phyloP scores from a whole-genome alignment of 2,888 invertebrate species.

The Sialis fuliginosa region DNA sequence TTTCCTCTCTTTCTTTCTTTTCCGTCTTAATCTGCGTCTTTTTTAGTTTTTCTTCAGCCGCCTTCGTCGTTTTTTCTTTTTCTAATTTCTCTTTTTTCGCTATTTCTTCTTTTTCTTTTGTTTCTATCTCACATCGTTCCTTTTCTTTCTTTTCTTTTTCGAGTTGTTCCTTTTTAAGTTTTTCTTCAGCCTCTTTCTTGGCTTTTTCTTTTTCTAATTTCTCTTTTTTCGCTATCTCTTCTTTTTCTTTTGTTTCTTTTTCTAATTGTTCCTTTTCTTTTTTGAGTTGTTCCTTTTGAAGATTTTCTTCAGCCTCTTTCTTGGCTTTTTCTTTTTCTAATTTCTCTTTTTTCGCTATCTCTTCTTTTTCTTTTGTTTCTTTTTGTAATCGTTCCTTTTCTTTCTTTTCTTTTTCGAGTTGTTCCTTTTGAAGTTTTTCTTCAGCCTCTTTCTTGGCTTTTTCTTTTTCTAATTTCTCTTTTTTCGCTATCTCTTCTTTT shows the following conservation, averaged over 20 bases:
- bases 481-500: too few relatives aligned
- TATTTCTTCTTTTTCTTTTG: slow-evolving; percentile 11
- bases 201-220: slow-evolving; percentile 3
- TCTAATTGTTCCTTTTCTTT: slow-evolving; percentile 5
- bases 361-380: not conserved
- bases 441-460: not conserved
- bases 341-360: too few relatives aligned
- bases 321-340: slow-evolving; percentile 1
- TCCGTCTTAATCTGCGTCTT: not conserved
- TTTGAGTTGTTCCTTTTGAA: slow-evolving; percentile 7
- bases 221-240: not conserved
- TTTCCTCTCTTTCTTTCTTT: slow-evolving; percentile 8
- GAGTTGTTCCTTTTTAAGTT: slow-evolving; percentile 7
- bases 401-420: not conserved
- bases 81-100: slow-evolving; percentile 4
- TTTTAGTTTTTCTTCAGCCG: too few relatives aligned
- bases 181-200: slow-evolving; percentile 14
- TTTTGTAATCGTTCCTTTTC: not conserved
- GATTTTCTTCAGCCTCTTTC: not conserved
- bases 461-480: slow-evolving; percentile 3
- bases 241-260: slow-evolving; percentile 4
- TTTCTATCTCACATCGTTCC: slow-evolving; percentile 12
- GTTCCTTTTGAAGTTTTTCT: slow-evolving; percentile 1
- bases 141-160: slow-evolving; percentile 6
- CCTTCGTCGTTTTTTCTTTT: too few relatives aligned